Evolutionary conservation across 2,113 vertebrate species (phyloP).

Genomic region (Pteronura brasiliensis): DNA sequence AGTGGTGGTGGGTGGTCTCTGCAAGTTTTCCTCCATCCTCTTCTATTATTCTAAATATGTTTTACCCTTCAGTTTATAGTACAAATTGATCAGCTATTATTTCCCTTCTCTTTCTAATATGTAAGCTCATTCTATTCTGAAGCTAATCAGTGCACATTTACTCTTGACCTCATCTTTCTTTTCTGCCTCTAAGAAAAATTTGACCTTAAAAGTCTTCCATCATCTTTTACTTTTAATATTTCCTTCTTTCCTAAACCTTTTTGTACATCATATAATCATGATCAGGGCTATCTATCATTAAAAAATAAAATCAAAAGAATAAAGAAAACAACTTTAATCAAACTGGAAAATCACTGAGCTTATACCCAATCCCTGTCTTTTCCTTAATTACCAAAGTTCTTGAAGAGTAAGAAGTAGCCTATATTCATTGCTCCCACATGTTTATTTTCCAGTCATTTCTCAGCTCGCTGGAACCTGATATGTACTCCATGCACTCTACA

Average conservation of each 20-base stretch:
- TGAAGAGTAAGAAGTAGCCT: not conserved
- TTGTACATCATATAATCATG: not conserved
- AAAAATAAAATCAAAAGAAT: not conserved
- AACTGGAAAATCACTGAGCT: not conserved
- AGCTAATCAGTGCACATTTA: not conserved
- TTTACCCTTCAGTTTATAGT: not conserved
- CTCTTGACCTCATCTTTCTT: not conserved
- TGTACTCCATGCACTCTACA: too few species aligned
- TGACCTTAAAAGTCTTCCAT: not conserved
- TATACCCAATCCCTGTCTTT: accelerated
- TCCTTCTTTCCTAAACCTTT: not conserved
- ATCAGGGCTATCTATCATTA: not conserved
- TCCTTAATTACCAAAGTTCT: not conserved
- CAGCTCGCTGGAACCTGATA: accelerated
- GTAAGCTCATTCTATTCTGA: not conserved
- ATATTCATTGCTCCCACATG: not conserved
- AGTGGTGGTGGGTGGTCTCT: not conserved
- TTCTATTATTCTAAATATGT: not conserved
- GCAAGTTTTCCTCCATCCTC: not conserved
- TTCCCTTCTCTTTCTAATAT: not conserved
- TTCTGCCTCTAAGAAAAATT: not conserved
- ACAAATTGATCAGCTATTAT: not conserved
- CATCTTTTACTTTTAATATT: not conserved
- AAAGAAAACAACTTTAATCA: not conserved
- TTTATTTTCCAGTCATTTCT: not conserved